phyloP scores from a whole-genome alignment of 2,113 vertebrate species.

The Mus spicilegus region DNA sequence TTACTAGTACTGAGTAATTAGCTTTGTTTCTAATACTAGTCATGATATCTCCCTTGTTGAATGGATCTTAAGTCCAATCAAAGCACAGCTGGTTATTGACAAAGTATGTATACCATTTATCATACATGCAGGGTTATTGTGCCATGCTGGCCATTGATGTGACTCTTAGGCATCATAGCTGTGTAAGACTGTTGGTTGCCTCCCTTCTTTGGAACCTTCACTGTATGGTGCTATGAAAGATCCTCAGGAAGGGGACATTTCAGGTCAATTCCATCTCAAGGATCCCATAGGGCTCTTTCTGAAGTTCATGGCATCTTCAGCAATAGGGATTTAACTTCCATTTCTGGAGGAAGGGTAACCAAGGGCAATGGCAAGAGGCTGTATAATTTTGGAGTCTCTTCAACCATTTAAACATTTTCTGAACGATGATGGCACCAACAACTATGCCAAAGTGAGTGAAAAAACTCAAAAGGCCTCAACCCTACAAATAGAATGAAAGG shows the following conservation, averaged over 20 bases:
- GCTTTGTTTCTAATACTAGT: neutral
- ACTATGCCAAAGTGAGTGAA: neutral
- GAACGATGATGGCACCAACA: neutral
- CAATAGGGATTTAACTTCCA: neutral
- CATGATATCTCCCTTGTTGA: neutral
- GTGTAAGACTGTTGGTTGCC: rapidly evolving
- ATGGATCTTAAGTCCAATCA: neutral
- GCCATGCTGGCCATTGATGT: neutral
- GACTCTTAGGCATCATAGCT: neutral
- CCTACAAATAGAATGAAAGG: neutral
- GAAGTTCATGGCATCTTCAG: neutral
- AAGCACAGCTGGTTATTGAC: too few species aligned
- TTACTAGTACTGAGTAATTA: neutral
- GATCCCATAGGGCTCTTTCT: neutral
- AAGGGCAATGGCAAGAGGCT: neutral
- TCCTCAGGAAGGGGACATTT: neutral
- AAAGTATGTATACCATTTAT: neutral
- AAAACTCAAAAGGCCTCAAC: neutral
- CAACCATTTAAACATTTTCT: neutral
- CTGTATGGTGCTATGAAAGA: neutral
- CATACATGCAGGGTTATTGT: neutral
- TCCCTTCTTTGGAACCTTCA: neutral
- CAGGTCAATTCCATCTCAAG: neutral
- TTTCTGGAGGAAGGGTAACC: rapidly evolving
- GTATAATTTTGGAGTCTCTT: neutral